A percentile compares a stretch with the other conserved stretches of the same genome.
Evolutionary conservation across 2,888 invertebrate genomes (phyloP).

Genomic region (Drosophila austrosaltans): DNA sequence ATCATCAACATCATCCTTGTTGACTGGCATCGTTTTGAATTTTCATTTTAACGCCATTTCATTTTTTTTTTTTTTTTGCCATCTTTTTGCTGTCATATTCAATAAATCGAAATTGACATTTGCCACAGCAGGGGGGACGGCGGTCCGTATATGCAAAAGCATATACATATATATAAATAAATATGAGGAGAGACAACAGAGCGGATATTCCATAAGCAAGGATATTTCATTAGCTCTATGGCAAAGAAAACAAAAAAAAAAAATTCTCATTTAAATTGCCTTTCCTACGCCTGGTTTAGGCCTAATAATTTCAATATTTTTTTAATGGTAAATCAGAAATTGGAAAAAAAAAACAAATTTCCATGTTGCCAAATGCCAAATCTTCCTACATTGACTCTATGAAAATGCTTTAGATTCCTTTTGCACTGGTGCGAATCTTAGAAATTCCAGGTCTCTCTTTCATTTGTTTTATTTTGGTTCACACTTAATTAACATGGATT

Average conservation of each 20-base stretch:
- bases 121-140: constrained; percentile 25
- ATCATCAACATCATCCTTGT: constrained; percentile 15
- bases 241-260: background rate
- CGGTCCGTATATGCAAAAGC: constrained; percentile 18
- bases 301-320: background rate
- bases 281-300: background rate
- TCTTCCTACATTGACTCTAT: background rate
- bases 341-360: too few species aligned
- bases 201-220: background rate
- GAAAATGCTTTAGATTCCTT: background rate
- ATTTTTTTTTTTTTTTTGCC: constrained; percentile 22
- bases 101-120: constrained; percentile 64
- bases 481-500: constrained; percentile 4
- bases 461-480: background rate
- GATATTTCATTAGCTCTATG: constrained; percentile 8
- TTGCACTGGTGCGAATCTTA: background rate
- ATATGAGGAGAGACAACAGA: background rate
- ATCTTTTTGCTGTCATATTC: constrained; percentile 46
- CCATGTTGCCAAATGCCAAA: background rate
- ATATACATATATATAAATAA: constrained; percentile 4
- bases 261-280: constrained; percentile 3
- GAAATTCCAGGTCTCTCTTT: background rate
- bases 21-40: constrained; percentile 65
- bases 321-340: too few species aligned
- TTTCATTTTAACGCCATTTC: constrained; percentile 48